Evolutionary conservation across 2,113 vertebrate species (phyloP), one percentile per base, ranked within the genome.

Genomic region (Cyphomyrus discorhynchus): DNA sequence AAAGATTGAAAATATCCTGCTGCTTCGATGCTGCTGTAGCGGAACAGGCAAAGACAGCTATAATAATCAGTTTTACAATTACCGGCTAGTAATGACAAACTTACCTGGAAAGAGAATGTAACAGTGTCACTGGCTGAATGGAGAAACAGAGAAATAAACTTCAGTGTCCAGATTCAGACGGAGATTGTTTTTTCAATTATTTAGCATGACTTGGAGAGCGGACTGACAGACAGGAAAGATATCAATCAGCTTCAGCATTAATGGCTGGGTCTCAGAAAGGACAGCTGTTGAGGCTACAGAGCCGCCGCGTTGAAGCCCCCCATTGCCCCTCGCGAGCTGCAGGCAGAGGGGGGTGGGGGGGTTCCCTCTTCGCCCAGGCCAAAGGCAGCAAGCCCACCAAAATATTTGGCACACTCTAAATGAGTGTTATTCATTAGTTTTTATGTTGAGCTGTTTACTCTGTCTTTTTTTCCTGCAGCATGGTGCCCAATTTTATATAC

Each of bases 221-320:
- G 82, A 45, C 21, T 47, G 82, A 47, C 45, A 84, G 45, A 84
- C 39, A 80, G 74, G 42, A 84, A 24, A 24, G 19, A 47, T 47
- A 84, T 84, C 45, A 84, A 21, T 84, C 39, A 84, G 82, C 42
- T 84, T 84, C 42, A 84, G 82, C 9, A 84, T 84, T n/a, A 45
- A 45, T n/a, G 42, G 82, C 7, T 3, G 45, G 45, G 39, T 46
- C 82, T 10, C 21, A 13, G 82, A 84, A 49, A 84, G 45, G 82
- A 47, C 19, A 11, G 45, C 82, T 84, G 82, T n/a, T 47, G 24
- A 47, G 8, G 42, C 42, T 47, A 46, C 3, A 84, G 21, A 27
- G 82, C 82, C 45, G 3, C 39, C 9, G 3, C 39, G 45, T 46
- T n/a, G 3, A 19, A 84, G 10, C 21, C 24, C 31, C 8, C 46